Base-by-base conservation (phyloP, 2,113 vertebrate genomes). In the Hippocampus zosterae region DNA sequence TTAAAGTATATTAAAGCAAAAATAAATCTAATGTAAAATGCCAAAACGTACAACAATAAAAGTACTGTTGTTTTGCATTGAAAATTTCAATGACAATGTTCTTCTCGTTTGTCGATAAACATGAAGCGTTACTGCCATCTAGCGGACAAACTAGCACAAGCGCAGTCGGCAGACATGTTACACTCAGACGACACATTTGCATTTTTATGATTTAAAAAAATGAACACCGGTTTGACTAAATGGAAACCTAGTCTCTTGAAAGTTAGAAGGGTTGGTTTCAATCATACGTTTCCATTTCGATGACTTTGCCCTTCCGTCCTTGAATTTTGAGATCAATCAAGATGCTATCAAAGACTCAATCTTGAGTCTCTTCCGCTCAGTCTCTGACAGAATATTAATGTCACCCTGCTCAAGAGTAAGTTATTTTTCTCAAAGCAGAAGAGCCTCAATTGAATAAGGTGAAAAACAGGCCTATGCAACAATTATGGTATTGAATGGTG, bases 61-160 rank as follows among this genome's bases (percentile, higher is more conserved):
- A 44, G 3, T 12, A 12, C 13, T 44, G 15, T 3, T 1, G 15
- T 48, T 18, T 5, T 1, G 16, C 5, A 48, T 1, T 16, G 15
- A 48, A 48, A 3, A 13, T 16, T 16, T 15, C 46, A 15, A 5
- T 52, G 8, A 52, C 2, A 12, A 56, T 12, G n/a, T 55, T 55
- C 10, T 23, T 23, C 12, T 48, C 11, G 8, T 56, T 7, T 37
- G 33, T 37, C 33, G 33, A 37, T 6, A 5, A 55, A 25, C 12
- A 27, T 80, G 67, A 25, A 16, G n/a, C 57, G n/a, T 42, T 29
- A 55, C 63, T 77, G 83, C 56, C 87, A 71, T 52, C 87, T 79
- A 63, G 72, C 69, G 88, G 82, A 27, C 46, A 67, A 68, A 63
- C 52, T 27, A 12, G 25, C 25, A 59, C 25, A 29, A 16, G 15